Evolutionary conservation across 1,140 invertebrate genomes (phyloP).

Genomic region (Chelonus insularis): DNA sequence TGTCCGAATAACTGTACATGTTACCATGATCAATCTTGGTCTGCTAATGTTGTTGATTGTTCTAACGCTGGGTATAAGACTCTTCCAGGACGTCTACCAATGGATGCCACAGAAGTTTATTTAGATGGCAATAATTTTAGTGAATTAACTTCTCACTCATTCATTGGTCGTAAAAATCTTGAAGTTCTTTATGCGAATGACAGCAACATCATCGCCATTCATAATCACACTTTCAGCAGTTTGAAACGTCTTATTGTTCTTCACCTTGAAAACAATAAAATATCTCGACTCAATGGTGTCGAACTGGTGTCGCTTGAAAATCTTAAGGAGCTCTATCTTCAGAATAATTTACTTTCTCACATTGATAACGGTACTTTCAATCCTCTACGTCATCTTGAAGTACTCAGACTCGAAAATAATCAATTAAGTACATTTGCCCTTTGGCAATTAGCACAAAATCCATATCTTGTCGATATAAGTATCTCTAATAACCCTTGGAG

Average conservation of each 20-base stretch:
- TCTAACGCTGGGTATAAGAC: conserved; percentile 72
- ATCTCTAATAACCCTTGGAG: conserved; percentile 87
- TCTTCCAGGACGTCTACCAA: conserved; percentile 79
- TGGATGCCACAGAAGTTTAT: conserved; percentile 89
- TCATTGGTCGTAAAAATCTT: conserved; percentile 85
- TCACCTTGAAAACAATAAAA: conserved; percentile 81
- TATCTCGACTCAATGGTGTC: conserved; percentile 73
- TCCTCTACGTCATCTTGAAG: conserved; percentile 72
- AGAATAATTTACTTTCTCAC: conserved; percentile 76
- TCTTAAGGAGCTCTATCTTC: conserved; percentile 81
- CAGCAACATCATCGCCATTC: conserved; percentile 75
- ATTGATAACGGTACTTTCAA: conserved; percentile 79
- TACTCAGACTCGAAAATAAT: conserved; percentile 80
- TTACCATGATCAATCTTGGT: conserved; percentile 84
- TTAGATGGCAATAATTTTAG: conserved; percentile 83
- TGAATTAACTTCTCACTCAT: conserved; percentile 79
- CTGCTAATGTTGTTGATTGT: conserved; percentile 89
- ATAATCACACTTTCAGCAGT: conserved; percentile 84
- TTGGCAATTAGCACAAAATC: conserved; percentile 73
- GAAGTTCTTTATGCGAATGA: conserved; percentile 81
- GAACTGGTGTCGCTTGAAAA: conserved; percentile 75
- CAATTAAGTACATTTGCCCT: conserved; percentile 75
- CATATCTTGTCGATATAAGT: conserved; percentile 77
- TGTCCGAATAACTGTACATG: conserved; percentile 85
- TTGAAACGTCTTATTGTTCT: conserved; percentile 73